Percentiles rank a stretch among this genome's conserved stretches.
Evolutionary conservation across 2,888 invertebrate genomes (phyloP).

Genomic region (Congeria kusceri): DNA sequence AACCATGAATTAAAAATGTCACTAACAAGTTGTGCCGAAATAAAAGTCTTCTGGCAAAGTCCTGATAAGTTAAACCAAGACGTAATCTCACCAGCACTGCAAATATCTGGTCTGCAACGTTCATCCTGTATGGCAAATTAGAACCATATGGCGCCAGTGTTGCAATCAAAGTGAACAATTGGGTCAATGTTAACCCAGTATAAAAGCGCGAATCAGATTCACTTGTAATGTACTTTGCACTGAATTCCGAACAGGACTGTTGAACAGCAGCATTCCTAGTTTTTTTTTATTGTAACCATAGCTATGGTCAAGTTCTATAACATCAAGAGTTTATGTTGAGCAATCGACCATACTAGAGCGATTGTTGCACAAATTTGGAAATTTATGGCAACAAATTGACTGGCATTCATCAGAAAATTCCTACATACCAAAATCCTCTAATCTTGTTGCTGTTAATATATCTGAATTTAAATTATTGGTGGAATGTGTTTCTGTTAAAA

Average conservation of each 20-base stretch:
- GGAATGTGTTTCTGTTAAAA: no score
- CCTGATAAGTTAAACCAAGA: slow-evolving; percentile 2
- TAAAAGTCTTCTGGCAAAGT: background rate
- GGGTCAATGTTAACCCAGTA: slow-evolving; percentile 9
- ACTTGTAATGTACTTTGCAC: background rate
- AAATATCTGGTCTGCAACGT: slow-evolving; percentile 10
- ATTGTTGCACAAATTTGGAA: slow-evolving; percentile 15
- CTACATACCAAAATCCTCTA: background rate
- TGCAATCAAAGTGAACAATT: slow-evolving; percentile 3
- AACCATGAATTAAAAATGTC: slow-evolving; percentile 1
- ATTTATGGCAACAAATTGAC: slow-evolving; percentile 4
- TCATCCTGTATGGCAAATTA: slow-evolving; percentile 11
- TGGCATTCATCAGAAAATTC: background rate
- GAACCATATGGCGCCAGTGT: slow-evolving; percentile 7
- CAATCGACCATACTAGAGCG: background rate
- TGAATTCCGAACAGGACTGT: slow-evolving; percentile 12
- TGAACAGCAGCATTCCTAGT: slow-evolving; percentile 4
- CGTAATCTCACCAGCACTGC: slow-evolving; percentile 5
- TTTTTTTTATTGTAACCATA: slow-evolving; percentile 9
- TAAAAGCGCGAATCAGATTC: slow-evolving; percentile 18
- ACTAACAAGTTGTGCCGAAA: slow-evolving; percentile 7
- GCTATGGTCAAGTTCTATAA: slow-evolving; percentile 22
- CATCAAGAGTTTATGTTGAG: slow-evolving; percentile 11
- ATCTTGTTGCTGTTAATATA: background rate
- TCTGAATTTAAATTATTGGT: background rate